Base-by-base conservation (phyloP, 2,888 invertebrate species). In the Eurytoma californica region DNA sequence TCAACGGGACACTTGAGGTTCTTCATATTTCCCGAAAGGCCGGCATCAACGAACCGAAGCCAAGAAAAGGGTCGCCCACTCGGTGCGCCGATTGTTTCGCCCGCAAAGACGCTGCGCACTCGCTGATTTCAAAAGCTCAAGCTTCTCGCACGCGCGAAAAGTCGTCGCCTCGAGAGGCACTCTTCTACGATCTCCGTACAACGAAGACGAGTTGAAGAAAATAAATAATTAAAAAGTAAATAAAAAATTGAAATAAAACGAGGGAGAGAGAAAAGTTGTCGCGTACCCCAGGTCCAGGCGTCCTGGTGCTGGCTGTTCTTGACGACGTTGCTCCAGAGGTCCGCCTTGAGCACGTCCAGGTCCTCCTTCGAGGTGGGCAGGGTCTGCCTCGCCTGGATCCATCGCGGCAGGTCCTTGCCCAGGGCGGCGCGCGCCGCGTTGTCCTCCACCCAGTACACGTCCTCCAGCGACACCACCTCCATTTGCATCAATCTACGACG, bases 381-480 rank as follows among this genome's bases (percentile, higher is more conserved):
- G 78, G 94, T 94, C 90, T 96, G 96, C 3, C 96, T 92, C 53
- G 96, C 96, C 80, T 94, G 92, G 28, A 95, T 94, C 96, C 96
- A 97, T 83, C 93, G 91, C 78, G 93, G 92, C 91, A 96, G 94
- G 91, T 96, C 96, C 88, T 95, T 95, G 82, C 95, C 95, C 80
- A 97, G 92, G 24, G 95, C 93, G 85, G 95, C 93, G 58, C 94
- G 94, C 24, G 95, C 95, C 77, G 94, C 93, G 77, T 94, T 93
- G 90, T 97, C 97, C 89, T 97, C 96, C 88, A 96, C 91, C 96
- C 96, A 96, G 91, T 97, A 97, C 49, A 96, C 96, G 91, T 97
- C 97, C 90, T 97, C 97, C 83, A 97, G 90, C n/a, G 95, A 95
- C 70, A 95, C 93, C 65, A 97, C 96, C 91, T 96, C 96, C 88